Evolutionary conservation across 2,888 invertebrate genomes (phyloP).

Genomic region (Agrochola circellaris): DNA sequence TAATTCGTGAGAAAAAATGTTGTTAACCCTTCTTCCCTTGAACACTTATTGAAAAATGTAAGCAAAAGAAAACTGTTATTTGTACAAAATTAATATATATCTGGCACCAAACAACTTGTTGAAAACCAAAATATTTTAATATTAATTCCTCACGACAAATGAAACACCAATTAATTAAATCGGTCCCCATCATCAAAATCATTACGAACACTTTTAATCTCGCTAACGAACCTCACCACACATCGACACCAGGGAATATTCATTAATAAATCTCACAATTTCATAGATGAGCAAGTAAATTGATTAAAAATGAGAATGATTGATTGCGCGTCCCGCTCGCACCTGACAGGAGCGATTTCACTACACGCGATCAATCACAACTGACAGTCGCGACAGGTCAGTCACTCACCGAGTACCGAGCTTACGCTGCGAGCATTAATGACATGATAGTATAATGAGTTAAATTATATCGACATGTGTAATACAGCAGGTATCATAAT

Average conservation of each 20-base stretch:
- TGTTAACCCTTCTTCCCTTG: background rate
- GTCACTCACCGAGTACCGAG: constrained; percentile 48
- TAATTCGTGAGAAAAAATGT: background rate
- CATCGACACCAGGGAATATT: constrained; percentile 52
- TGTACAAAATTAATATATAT: constrained; percentile 16
- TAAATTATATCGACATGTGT: constrained; percentile 52
- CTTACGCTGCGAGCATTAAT: constrained; percentile 52
- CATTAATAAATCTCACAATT: constrained; percentile 71
- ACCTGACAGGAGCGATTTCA: constrained; percentile 80
- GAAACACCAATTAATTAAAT: constrained; percentile 55
- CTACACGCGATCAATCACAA: constrained; percentile 71
- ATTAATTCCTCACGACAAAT: constrained; percentile 10
- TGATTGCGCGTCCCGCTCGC: constrained; percentile 78
- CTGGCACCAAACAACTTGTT: constrained; percentile 24
- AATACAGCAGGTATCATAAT: constrained; percentile 56
- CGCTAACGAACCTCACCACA: constrained; percentile 67
- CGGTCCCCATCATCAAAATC: constrained; percentile 57
- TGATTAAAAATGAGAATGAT: constrained; percentile 86
- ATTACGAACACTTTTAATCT: constrained; percentile 67
- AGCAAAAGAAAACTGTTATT: background rate
- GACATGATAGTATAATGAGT: constrained; percentile 52
- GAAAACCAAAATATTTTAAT: constrained; percentile 22
- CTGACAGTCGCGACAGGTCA: constrained; percentile 51
- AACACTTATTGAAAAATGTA: background rate
- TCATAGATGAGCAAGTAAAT: constrained; percentile 80